A percentile compares a stretch with the other conserved stretches of the same genome.
Evolutionary conservation across 2,113 vertebrate genomes (phyloP).

Genomic region (Corapipo altera): DNA sequence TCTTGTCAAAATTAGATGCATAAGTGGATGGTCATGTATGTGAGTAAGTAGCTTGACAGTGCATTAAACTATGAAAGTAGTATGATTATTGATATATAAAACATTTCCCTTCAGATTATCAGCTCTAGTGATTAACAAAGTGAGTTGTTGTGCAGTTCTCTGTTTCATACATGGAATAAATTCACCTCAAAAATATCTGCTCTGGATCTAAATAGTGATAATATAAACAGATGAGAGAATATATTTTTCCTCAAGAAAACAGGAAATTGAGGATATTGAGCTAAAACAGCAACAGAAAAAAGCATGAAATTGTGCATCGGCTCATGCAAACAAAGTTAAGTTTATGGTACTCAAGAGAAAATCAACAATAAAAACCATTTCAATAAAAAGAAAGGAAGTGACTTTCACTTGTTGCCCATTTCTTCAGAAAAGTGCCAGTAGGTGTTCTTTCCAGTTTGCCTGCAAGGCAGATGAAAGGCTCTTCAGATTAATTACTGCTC

Average conservation of each 20-base stretch:
- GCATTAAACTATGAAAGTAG: not conserved
- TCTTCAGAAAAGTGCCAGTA: constrained; percentile 10
- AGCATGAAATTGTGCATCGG: not conserved
- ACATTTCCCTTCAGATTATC: not conserved
- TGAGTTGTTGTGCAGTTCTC: not conserved
- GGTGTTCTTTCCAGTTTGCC: constrained; percentile 4
- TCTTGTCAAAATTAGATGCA: not conserved
- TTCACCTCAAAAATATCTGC: not conserved
- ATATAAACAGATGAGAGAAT: not conserved
- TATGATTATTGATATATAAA: not conserved
- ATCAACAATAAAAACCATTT: not conserved
- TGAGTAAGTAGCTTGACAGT: not conserved
- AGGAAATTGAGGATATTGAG: not conserved
- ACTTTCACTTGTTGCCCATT: constrained; percentile 15
- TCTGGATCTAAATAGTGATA: not conserved
- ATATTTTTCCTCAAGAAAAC: not conserved
- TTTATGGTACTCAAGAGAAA: constrained; percentile 2
- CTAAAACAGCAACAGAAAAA: not conserved
- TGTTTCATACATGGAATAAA: not conserved
- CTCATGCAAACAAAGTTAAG: not conserved
- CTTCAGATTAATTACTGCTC: constrained; percentile 52
- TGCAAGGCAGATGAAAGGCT: constrained; percentile 12
- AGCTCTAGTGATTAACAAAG: not conserved
- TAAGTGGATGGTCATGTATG: not conserved
- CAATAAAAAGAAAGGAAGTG: not conserved